Conservation (phyloP, 2,888 invertebrate genomes). For the Nomada hirtipes region DNA sequence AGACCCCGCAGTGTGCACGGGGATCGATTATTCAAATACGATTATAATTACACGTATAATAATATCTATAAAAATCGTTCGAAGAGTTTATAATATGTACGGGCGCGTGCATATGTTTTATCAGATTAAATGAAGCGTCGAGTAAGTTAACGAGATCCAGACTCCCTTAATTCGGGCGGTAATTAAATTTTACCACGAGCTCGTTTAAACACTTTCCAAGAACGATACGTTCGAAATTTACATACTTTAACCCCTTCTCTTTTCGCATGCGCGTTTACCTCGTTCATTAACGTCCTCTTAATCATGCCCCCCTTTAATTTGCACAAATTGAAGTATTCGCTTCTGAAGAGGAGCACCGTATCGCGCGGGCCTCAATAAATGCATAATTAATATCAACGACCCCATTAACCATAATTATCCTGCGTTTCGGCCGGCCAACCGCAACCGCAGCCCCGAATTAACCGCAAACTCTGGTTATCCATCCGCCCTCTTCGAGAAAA, state of each 20-base stretch:
- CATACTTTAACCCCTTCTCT: slow-evolving; percentile 30
- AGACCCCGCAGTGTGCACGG: too few species aligned
- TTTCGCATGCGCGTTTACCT: not conserved
- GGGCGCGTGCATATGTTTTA: not conserved
- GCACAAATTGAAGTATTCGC: slow-evolving; percentile 43
- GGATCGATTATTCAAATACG: slow-evolving; percentile 20
- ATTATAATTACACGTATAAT: slow-evolving; percentile 26
- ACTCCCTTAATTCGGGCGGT: not conserved
- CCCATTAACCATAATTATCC: slow-evolving; percentile 62
- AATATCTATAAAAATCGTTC: not conserved
- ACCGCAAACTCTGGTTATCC: slow-evolving; percentile 28
- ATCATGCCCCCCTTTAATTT: slow-evolving; percentile 43
- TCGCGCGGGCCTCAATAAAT: slow-evolving; percentile 29
- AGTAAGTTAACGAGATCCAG: slow-evolving; percentile 5
- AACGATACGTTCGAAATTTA: slow-evolving; percentile 39
- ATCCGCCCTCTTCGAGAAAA: slow-evolving; percentile 38
- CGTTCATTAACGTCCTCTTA: slow-evolving; percentile 46
- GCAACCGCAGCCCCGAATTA: slow-evolving; percentile 35
- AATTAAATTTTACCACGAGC: slow-evolving; percentile 45
- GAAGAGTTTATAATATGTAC: not conserved
- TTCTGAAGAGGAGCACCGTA: slow-evolving; percentile 7
- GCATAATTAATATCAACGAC: slow-evolving; percentile 56
- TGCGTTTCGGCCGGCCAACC: slow-evolving; percentile 1
- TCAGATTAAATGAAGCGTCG: slow-evolving; percentile 6
- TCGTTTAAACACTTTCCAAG: slow-evolving; percentile 19